Percentiles rank a stretch among this genome's conserved stretches.
These are phyloP conservation scores for Phaethornis superciliosus DNA, from an alignment of 2,113 vertebrate genomes.

Conservation along the genomic window DNA sequence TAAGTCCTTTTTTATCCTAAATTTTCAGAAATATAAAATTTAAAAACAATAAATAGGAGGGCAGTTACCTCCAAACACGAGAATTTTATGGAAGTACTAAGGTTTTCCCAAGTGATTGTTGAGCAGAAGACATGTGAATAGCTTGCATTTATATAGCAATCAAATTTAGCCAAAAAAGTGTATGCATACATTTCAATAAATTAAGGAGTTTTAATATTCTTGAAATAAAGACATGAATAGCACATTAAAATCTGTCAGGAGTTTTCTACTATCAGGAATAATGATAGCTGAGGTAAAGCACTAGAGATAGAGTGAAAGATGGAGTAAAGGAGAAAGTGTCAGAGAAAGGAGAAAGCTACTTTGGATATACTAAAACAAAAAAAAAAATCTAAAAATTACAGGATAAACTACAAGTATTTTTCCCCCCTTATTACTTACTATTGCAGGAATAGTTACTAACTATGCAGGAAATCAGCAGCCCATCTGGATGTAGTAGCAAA, in stretches of 20 bases:
- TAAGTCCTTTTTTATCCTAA: not conserved
- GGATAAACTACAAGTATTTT: not conserved
- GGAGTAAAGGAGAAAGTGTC: not conserved
- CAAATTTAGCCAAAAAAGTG: not conserved
- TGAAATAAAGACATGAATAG: not conserved
- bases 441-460: not conserved
- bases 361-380: not conserved
- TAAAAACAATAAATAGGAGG: not conserved
- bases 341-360: not conserved
- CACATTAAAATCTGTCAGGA: not conserved
- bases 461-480: not conserved
- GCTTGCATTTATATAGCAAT: not conserved
- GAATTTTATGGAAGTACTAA: not conserved
- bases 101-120: not conserved
- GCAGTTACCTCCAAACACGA: not conserved
- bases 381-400: not conserved
- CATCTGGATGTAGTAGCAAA: constrained; percentile 12
- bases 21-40: not conserved
- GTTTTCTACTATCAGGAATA: not conserved
- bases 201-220: not conserved
- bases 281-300: not conserved
- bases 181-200: not conserved
- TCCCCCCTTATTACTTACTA: no score
- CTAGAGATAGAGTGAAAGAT: not conserved
- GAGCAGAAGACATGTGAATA: not conserved